phyloP scores from a whole-genome alignment of 2,797 vertebrate genomes.

The Echiichthys vipera region DNA sequence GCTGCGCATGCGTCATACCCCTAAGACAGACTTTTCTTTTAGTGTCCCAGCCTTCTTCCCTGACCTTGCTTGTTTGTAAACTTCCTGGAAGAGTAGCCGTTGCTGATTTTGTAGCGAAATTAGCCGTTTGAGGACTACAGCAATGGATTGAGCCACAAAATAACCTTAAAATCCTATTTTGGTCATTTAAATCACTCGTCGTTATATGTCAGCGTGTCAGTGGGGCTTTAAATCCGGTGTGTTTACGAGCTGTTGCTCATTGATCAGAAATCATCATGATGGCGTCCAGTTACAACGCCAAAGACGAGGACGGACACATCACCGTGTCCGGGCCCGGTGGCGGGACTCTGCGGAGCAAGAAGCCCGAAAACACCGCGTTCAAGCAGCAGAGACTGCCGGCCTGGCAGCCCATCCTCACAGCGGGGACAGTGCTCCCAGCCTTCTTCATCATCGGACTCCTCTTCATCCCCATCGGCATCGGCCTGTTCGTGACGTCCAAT shows the following conservation, averaged over 20 bases:
- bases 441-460: constrained; percentile 96
- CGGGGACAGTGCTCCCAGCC: constrained; percentile 91
- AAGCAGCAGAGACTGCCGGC: constrained; percentile 94
- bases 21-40: too few relatives aligned
- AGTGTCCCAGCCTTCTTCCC: too few relatives aligned
- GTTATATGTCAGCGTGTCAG: too few relatives aligned
- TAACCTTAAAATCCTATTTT: too few relatives aligned
- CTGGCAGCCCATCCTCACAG: constrained; percentile 94
- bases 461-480: constrained; percentile 96
- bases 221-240: too few relatives aligned
- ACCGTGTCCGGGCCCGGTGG: constrained; percentile 62
- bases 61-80: constrained; percentile 35
- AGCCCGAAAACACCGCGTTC: constrained; percentile 93
- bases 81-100: constrained; percentile 20
- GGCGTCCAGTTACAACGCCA: constrained; percentile 88
- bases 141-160: too few relatives aligned
- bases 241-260: too few relatives aligned
- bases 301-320: constrained; percentile 87
- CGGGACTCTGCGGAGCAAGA: constrained; percentile 84
- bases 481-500: constrained; percentile 94
- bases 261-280: too few relatives aligned
- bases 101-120: too few relatives aligned
- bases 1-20: too few relatives aligned
- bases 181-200: too few relatives aligned
- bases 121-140: too few relatives aligned